Conservation (phyloP, 2,113 vertebrate species). For the human (Homo sapiens) region DNA sequence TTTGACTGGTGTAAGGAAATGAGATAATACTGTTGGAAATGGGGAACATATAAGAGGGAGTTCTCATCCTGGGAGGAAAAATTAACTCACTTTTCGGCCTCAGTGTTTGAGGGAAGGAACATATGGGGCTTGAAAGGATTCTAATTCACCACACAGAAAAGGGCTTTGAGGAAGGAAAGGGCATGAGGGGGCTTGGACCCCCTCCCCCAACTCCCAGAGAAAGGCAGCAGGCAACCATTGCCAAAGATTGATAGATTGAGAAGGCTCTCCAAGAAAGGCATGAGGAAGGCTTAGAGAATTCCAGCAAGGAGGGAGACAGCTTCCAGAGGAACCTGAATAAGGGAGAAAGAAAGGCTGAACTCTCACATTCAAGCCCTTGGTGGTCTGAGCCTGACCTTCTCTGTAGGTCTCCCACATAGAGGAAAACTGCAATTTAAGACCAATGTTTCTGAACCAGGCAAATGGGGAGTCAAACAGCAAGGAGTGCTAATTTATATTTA, state of each 20-base stretch:
- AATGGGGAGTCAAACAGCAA: slow-evolving; percentile 14
- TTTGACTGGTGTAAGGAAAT: background rate
- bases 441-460: slow-evolving; percentile 42
- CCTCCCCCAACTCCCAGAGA: background rate
- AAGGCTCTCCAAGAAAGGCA: background rate
- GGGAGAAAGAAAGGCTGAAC: background rate
- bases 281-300: background rate
- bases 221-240: background rate
- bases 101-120: background rate
- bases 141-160: background rate
- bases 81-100: background rate
- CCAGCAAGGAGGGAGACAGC: background rate
- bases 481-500: slow-evolving; percentile 79
- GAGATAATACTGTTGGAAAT: background rate
- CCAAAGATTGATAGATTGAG: background rate
- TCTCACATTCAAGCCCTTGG: background rate
- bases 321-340: background rate
- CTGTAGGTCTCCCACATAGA: background rate
- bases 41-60: background rate
- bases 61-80: background rate
- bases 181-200: background rate
- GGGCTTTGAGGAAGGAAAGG: background rate
- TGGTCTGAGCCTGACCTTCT: background rate
- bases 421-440: background rate
- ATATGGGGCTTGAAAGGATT: background rate